Conservation (phyloP, 2,797 vertebrate species). For the Dryobates pubescens region DNA sequence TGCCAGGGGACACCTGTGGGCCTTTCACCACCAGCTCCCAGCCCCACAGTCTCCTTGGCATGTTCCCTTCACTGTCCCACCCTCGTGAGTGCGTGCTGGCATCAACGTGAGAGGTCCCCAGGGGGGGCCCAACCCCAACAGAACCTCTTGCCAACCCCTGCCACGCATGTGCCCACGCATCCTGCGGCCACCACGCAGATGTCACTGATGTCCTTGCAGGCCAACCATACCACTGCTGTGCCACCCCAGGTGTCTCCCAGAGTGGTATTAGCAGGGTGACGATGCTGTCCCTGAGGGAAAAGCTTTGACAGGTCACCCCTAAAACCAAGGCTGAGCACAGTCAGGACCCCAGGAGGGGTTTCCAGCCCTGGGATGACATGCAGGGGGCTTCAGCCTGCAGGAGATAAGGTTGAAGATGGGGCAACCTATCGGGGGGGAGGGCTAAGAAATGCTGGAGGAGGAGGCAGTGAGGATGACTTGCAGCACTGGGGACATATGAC, state of each 20-base stretch:
- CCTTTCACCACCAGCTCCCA: background rate
- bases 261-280: background rate
- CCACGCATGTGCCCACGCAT: rapidly evolving
- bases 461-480: background rate
- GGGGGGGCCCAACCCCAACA: background rate
- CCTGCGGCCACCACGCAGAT: background rate
- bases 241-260: background rate
- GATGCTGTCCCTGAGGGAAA: background rate
- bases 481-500: background rate
- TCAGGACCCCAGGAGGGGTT: rapidly evolving
- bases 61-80: background rate
- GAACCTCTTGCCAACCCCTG: background rate
- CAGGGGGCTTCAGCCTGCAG: background rate
- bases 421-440: too few species aligned
- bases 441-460: background rate
- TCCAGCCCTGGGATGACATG: background rate
- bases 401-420: background rate
- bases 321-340: background rate
- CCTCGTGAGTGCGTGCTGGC: rapidly evolving
- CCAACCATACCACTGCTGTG: rapidly evolving
- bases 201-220: background rate
- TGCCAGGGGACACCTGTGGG: background rate
- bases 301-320: background rate
- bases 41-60: background rate
- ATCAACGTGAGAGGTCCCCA: background rate